Conservation (phyloP, 2,888 invertebrate species). For the Tachina fera region DNA sequence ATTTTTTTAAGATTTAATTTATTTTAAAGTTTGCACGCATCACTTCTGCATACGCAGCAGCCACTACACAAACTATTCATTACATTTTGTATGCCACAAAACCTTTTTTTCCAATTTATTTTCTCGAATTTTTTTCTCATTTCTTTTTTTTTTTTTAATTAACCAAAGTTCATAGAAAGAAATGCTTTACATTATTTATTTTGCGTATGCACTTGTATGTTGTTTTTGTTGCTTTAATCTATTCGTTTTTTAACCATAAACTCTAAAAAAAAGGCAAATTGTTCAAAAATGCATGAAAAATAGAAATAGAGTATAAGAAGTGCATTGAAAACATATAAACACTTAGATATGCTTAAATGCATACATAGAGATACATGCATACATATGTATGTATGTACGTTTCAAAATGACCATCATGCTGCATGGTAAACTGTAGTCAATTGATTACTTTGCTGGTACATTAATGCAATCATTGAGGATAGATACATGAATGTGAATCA, state of each 20-base stretch:
- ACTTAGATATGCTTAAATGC: background rate
- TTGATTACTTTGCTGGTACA: conserved; percentile 62
- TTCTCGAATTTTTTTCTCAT: conserved; percentile 35
- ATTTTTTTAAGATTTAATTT: conserved; percentile 21
- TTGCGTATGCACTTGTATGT: conserved; percentile 27
- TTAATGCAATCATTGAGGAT: conserved; percentile 37
- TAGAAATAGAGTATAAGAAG: conserved; percentile 64
- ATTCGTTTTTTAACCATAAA: conserved; percentile 51
- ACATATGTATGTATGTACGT: too few species aligned
- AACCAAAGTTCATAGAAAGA: conserved; percentile 63
- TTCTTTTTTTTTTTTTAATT: conserved; percentile 62
- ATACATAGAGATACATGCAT: background rate
- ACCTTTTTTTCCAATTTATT: conserved; percentile 45
- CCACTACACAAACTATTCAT: conserved; percentile 43
- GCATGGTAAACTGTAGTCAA: conserved; percentile 47
- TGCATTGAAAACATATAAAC: conserved; percentile 40
- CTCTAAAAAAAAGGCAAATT: conserved; percentile 60
- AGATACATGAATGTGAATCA: conserved; percentile 37
- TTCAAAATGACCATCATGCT: conserved; percentile 26
- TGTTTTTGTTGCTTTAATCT: conserved; percentile 9
- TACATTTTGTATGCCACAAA: conserved; percentile 58
- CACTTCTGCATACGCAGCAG: conserved; percentile 35
- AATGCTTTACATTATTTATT: conserved; percentile 60
- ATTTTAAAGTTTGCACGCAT: conserved; percentile 34
- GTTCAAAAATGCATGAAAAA: conserved; percentile 68